phyloP scores from a whole-genome alignment of 2,888 invertebrate species.

The Melinopterus prodromus region DNA sequence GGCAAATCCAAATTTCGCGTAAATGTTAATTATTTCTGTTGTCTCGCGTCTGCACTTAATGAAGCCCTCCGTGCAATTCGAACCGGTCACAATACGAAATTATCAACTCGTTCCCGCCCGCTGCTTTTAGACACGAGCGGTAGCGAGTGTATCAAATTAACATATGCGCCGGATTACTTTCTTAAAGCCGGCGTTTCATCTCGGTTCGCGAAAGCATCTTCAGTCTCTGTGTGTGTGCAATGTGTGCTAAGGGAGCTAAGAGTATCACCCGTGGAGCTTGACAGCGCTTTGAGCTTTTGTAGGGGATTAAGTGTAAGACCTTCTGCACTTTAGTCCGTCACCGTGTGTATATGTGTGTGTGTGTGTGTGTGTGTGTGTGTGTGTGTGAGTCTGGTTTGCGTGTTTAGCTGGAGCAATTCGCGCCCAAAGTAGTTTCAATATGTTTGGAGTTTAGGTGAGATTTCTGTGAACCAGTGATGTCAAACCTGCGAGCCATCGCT shows the following conservation, averaged over 20 bases:
- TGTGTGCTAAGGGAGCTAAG: not conserved
- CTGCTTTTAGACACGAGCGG: not conserved
- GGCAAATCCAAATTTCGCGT: not conserved
- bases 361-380: too few relatives aligned
- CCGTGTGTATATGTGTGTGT: constrained; percentile 9
- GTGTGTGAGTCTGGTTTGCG: too few relatives aligned
- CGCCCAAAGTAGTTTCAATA: constrained; percentile 30
- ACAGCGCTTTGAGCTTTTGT: not conserved
- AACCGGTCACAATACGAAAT: constrained; percentile 28
- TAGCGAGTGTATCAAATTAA: constrained; percentile 27
- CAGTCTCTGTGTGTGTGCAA: not conserved
- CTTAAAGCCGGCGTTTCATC: constrained; percentile 23
- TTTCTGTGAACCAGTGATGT: too few relatives aligned
- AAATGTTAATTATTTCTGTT: constrained; percentile 34
- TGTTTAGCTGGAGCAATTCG: constrained; percentile 21
- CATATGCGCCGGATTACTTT: constrained; percentile 31
- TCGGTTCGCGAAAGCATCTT: not conserved
- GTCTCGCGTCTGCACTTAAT: constrained; percentile 30
- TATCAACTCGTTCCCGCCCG: constrained; percentile 12
- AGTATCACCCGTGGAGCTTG: not conserved
- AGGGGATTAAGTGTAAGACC: constrained; percentile 9
- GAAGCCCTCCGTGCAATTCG: constrained; percentile 20
- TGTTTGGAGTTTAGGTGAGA: constrained; percentile 27
- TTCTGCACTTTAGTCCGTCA: constrained; percentile 17
- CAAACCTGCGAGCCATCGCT: too few relatives aligned